Conservation (phyloP, 2,888 invertebrate genomes). For the Bursaphelenchus okinawaensis region DNA sequence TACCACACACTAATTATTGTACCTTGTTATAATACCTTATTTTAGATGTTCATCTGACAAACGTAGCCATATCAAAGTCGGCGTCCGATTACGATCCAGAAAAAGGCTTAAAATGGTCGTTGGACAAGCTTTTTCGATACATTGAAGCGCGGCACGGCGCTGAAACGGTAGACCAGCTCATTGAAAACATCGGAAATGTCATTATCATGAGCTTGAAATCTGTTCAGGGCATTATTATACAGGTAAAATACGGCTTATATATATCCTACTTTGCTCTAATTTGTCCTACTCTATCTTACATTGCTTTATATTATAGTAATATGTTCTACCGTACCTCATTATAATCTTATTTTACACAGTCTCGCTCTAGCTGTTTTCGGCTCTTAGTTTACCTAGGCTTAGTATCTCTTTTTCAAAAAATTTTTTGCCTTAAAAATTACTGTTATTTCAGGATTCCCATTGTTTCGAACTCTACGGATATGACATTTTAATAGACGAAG, state of each 20-base stretch:
- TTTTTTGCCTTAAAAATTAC: not conserved
- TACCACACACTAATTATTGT: not conserved
- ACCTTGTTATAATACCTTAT: no score
- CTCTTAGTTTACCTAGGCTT: not conserved
- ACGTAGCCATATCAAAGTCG: conserved; percentile 63
- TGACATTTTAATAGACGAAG: conserved; percentile 65
- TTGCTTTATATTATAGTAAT: no score
- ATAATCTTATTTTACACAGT: no score
- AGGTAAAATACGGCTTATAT: conserved; percentile 24
- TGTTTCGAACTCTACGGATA: conserved; percentile 68
- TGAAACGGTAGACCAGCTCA: conserved; percentile 47
- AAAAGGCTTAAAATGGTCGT: conserved; percentile 65
- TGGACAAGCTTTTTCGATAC: conserved; percentile 63
- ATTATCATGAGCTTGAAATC: conserved; percentile 43
- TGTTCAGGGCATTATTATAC: conserved; percentile 46
- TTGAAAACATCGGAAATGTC: conserved; percentile 39
- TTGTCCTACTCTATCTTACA: no score
- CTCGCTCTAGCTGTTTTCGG: not conserved
- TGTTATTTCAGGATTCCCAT: conserved; percentile 61
- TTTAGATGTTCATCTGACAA: conserved; percentile 51
- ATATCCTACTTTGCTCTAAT: no score
- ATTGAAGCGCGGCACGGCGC: conserved; percentile 64
- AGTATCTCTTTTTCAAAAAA: no score
- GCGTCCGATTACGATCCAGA: conserved; percentile 63
- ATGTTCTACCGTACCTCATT: no score